phyloP scores from a whole-genome alignment of 2,113 vertebrate genomes.

The Anhinga anhinga region DNA sequence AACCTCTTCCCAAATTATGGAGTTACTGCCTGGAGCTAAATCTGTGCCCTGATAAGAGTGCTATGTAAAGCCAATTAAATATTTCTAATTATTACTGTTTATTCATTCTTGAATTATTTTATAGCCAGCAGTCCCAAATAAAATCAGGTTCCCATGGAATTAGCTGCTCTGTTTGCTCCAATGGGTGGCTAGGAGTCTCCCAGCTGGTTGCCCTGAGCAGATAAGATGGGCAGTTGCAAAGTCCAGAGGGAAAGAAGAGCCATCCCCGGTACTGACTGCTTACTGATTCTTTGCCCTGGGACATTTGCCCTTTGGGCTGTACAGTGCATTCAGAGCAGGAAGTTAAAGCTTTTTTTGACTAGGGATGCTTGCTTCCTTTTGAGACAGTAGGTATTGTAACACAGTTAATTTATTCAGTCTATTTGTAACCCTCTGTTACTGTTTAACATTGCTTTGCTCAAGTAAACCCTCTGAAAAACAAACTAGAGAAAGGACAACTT shows the following conservation, averaged over 20 bases:
- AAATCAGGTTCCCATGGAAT: background rate
- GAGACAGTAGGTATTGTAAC: fast-evolving
- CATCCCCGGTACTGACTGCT: background rate
- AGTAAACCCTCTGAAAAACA: background rate
- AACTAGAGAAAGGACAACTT: background rate
- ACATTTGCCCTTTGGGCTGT: background rate
- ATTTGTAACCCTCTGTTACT: background rate
- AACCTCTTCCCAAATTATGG: background rate
- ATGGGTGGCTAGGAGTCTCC: fast-evolving
- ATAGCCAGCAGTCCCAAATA: background rate
- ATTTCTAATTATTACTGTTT: background rate
- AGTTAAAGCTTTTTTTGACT: background rate
- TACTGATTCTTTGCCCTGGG: background rate
- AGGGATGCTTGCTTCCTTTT: background rate
- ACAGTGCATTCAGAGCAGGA: background rate
- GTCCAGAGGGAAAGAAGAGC: background rate
- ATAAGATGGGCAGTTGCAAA: background rate
- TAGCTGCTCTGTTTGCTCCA: background rate
- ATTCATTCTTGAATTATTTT: background rate
- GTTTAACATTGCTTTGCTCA: background rate
- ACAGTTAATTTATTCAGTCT: background rate
- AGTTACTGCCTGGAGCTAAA: background rate
- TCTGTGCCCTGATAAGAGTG: background rate
- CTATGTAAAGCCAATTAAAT: background rate
- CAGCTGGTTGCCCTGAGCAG: background rate